Base-by-base conservation (phyloP, 2,113 vertebrate species). In the Leuciscus idus region DNA sequence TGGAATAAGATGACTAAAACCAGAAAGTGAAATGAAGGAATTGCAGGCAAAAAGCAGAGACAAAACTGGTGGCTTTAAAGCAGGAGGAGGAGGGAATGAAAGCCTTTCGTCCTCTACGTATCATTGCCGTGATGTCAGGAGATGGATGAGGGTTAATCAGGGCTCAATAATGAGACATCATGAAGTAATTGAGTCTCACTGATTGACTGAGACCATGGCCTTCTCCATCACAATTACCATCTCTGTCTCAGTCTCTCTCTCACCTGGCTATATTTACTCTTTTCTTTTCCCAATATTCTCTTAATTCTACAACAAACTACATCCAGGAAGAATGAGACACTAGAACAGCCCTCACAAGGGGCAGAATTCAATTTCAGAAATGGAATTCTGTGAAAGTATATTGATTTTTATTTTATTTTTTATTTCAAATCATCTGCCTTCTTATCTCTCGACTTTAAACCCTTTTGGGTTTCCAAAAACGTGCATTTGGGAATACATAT, bases 101-200 rank as follows among this genome's bases (percentile, higher is more conserved):
- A 61, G 43, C 17, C 9, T 46, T 11, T 78, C 62, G 52, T 72
- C 68, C 26, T 86, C 62, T 87, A 12, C 2, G 26, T 46, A n/a
- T 84, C 87, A 89, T 89, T 68, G 33, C 28, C 62, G 55, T 13
- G 66, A 61, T 39, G 62, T 74, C 19, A 73, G 82, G 78, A 61
- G 66, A 85, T 89, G 64, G 83, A 88, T 88, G 85, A 82, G 70
- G 64, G 26, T 21, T 85, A 88, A 90, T 89, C 57, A 84, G 50
- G 61, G 84, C 21, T 87, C 66, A 72, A 50, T 89, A 84, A 91
- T 84, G 46, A 81, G 39, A 88, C 78, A 83, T 84, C 90, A 77
- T 88, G 88, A 52, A 76, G 36, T 88, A 85, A 88, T 76, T 86
- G 79, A 17, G 77, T 39, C 85, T 43, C 17, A 46, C 75, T 88